Evolutionary conservation across 2,797 vertebrate species (phyloP), one percentile per base, ranked within the genome.

Genomic region (Paguma larvata): DNA sequence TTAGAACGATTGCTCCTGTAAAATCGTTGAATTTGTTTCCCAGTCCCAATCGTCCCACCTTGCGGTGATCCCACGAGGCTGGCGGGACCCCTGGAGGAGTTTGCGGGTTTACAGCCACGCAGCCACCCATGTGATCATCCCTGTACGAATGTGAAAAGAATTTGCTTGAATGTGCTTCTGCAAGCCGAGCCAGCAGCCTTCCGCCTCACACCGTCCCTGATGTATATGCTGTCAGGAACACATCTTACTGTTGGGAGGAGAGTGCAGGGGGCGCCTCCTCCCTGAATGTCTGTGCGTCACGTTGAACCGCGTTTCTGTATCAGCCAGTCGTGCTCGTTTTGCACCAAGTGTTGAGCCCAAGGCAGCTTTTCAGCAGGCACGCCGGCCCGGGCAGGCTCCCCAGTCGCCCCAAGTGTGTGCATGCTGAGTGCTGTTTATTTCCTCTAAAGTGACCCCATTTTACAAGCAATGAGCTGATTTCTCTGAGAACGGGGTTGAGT

Each of bases 11-110:
- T 91, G 59, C 95, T 94, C 87, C 73, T 84, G 1, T 91, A 87
- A 59, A 83, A 82, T 73, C 38, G 62, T 63, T 78, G 89, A 30
- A 3, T 94, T 67, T 93, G 41, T 88, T 87, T 2, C 83, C 70
- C 27, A 6, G 30, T 38, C 78, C 84, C 80, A 38, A 78, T 34
- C 97, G 82, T 96, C 89, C 89, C 77, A 70, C 86, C 32, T 83
- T 9, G 84, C 1, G 21, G 5, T 70, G 53, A 93, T 88, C 83
- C 48, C 75, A 34, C 3, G n/a, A 80, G 86, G 27, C 34, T 14
- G 67, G 51, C 32, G 46, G 79, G 75, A 25, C 79, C 89, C 53
- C 8, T 46, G 21, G 0, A 15, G 32, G 85, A 30, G 53, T 27
- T 32, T 18, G 11, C 7, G 11, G 30, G 4, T 83, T 53, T 53